Evolutionary conservation across 1,140 invertebrate genomes (phyloP).

Genomic region (Dryas iulia): DNA sequence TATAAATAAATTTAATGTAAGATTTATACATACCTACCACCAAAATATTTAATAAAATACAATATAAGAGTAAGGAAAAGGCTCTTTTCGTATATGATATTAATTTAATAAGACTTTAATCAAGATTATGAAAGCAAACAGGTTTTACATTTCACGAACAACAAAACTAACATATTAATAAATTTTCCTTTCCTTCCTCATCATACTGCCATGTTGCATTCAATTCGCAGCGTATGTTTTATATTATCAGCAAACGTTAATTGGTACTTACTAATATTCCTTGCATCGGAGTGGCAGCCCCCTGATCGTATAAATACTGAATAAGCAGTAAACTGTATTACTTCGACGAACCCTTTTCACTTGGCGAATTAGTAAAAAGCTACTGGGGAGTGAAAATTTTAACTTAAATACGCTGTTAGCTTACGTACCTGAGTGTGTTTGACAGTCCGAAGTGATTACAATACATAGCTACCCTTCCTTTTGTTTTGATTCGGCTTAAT

Average conservation of each 20-base stretch:
- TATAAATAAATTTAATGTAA: too few relatives aligned
- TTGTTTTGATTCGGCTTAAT: slow-evolving; percentile 74
- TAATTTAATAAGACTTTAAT: too few relatives aligned
- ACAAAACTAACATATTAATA: background rate
- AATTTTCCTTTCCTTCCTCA: background rate
- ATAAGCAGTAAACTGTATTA: slow-evolving; percentile 80
- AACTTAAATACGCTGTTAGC: slow-evolving; percentile 75
- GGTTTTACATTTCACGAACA: too few relatives aligned
- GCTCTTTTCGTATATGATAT: too few relatives aligned
- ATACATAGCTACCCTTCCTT: slow-evolving; percentile 61
- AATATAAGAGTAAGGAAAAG: too few relatives aligned
- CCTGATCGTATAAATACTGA: slow-evolving; percentile 76
- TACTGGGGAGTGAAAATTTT: slow-evolving; percentile 79
- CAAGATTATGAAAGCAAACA: too few relatives aligned
- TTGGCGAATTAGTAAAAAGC: slow-evolving; percentile 81
- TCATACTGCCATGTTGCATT: background rate
- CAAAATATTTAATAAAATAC: too few relatives aligned
- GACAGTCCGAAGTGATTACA: slow-evolving; percentile 77
- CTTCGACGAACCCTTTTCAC: slow-evolving; percentile 79
- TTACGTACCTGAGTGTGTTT: slow-evolving; percentile 72
- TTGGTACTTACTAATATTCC: slow-evolving; percentile 71
- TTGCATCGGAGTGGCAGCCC: slow-evolving; percentile 69
- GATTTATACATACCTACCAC: too few relatives aligned
- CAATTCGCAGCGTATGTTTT: slow-evolving; percentile 23
- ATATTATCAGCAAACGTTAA: slow-evolving; percentile 50